Evolutionary conservation across 2,888 invertebrate species (phyloP), one percentile per base, ranked within the genome.

Genomic region (Drosophila birchii): DNA sequence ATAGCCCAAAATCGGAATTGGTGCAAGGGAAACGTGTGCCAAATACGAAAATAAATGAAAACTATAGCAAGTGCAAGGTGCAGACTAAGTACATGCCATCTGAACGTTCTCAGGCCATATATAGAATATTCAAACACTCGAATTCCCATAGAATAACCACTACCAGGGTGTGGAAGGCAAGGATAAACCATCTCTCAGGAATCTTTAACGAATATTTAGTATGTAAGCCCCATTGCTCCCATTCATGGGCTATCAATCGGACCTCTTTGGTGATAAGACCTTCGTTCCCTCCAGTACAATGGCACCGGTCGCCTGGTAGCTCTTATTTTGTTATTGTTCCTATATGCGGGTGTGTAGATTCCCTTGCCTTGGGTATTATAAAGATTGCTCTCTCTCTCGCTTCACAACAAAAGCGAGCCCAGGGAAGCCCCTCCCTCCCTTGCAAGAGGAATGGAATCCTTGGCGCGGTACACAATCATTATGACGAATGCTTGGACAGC

Each of bases 1-100:
- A 85, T 81, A 74, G 49, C 71, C 64, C 87, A 71, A 87, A 87
- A 78, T 79, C 78, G 81, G 85, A 85, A 87, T 81, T 81, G 78
- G 81, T 67, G 64, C 75, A 78, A 61, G 73, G 68, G 47, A 81
- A 77, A 75, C 85, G 85, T 88, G 87, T 85, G 85, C 89, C 85
- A 85, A 85, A 88, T 67, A 77, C 59, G n/a, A 75, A 86, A 80
- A 84, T 86, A 83, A 86, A 83, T 72, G 75, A 78, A 41, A 41
- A 41, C 14, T 61, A 58, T 14, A 9, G 58, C 9, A 43, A 34
- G 20, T 41, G 58, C 58, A 58, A 34, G 12, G 39, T 26, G 5
- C 58, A 41, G 7, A n/a, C 4, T 29, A 29, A 57, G 57, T 32
- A 57, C 38, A n/a, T 41, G 57, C 29, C 20, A 51, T 36, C 36